Conservation (phyloP, 1,140 invertebrate species). For the Bombus difficillimus region DNA sequence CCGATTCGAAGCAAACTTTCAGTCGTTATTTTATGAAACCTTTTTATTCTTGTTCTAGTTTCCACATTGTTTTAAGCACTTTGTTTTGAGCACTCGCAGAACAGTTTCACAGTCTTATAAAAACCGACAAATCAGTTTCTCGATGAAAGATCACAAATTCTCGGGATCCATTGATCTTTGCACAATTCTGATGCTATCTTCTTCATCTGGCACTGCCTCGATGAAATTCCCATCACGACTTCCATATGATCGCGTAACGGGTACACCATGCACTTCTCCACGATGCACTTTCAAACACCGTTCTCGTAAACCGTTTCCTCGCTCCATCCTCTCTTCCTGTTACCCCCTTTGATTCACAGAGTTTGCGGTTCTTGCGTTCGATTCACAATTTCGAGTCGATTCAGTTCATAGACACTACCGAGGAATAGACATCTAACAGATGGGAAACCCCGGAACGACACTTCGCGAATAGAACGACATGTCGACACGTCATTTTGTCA, state of each 20-base stretch:
- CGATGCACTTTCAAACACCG: conserved; percentile 60
- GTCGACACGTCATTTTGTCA: background rate
- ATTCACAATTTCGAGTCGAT: background rate
- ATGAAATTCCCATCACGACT: conserved; percentile 32
- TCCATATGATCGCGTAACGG: conserved; percentile 39
- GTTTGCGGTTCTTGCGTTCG: background rate
- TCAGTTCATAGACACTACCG: background rate
- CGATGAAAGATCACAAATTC: background rate
- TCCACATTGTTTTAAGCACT: background rate
- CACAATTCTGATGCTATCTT: background rate
- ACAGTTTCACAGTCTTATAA: background rate
- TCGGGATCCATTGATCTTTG: background rate
- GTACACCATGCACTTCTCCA: conserved; percentile 51
- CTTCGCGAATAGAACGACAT: background rate
- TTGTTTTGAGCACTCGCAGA: background rate
- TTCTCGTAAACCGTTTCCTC: conserved; percentile 34
- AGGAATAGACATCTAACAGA: background rate
- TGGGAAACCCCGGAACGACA: background rate
- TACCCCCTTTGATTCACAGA: background rate
- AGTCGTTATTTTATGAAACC: background rate
- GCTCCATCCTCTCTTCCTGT: conserved; percentile 2
- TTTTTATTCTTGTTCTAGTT: background rate
- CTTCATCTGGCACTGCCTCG: conserved; percentile 8
- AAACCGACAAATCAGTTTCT: background rate
- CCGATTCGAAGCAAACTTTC: background rate